Evolutionary conservation across 2,888 invertebrate species (phyloP), one percentile per base, ranked within the genome.

Genomic region (Nyleta sp.): DNA sequence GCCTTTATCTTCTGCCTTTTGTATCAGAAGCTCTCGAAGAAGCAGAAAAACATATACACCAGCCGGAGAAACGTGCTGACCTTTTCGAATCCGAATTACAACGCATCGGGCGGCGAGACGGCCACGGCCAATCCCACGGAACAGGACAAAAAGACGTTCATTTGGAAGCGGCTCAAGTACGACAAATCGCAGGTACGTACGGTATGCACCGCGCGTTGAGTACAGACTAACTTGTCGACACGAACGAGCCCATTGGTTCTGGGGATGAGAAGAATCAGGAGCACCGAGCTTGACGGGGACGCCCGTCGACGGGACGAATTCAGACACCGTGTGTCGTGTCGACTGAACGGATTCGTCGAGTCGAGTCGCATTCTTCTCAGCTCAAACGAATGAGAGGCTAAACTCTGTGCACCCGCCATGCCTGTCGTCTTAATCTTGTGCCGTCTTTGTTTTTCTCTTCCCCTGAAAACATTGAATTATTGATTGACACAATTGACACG

Each of bases 51-150:
- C 89, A 82, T 92, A 88, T 90, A 92, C 77, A 92, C 92, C 5
- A 92, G 92, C 24, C 93, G 95, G 17, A 92, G 94, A 81, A 95
- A 95, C 44, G 95, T 96, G 18, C 92, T 96, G 84, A 96, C 96
- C 0, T 97, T 97, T 91, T 95, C 96, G 48, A 97, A 98, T 92
- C 97, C 97, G 2, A 97, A 97, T 89, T 98, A 97, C 88, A 94
- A 94, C 83, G 92, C 91, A 50, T 92, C 92, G 2, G 91, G 93
- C 42, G 92, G 92, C 28, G 92, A 92, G 15, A 91, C 92, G 42
- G 87, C 87, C 10, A 91, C 91, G 2, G 81, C 84, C 28, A 87
- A 85, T 80, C 75, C 83, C 0, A 84, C 80, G 8, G 59, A 78
- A 2, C 86, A 87, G 13, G 93, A 93, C 81, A 92, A 92, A 76